These are phyloP conservation scores for Reticulitermes speratus DNA, from an alignment of 1,140 invertebrate genomes.

Conservation along the genomic window DNA sequence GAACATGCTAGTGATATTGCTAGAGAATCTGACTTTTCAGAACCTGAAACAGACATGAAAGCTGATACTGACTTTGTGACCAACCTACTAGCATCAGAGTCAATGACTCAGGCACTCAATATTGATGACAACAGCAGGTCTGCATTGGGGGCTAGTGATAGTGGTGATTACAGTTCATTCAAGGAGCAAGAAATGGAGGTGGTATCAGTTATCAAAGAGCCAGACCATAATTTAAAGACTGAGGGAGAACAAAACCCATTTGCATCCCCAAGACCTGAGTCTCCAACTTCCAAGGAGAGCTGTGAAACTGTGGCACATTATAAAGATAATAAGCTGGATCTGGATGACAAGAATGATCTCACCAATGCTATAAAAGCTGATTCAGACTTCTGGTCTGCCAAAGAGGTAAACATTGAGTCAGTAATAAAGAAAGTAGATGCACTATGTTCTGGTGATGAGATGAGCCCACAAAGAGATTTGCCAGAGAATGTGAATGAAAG, in stretches of 20 bases:
- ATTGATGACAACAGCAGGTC: constrained; percentile 1
- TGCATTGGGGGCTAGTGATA: not conserved
- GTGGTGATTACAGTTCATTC: not conserved
- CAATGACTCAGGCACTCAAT: constrained; percentile 26
- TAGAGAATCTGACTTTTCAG: constrained; percentile 30
- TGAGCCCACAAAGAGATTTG: constrained; percentile 35
- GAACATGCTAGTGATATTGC: constrained; percentile 18
- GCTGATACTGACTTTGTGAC: constrained; percentile 29
- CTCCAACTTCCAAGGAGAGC: constrained; percentile 5
- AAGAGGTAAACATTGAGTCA: constrained; percentile 74
- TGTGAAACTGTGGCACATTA: not conserved
- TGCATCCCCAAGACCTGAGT: constrained; percentile 23
- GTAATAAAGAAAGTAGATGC: constrained; percentile 76
- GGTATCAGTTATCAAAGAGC: constrained; percentile 31
- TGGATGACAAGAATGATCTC: constrained; percentile 8
- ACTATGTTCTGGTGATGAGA: constrained; percentile 50
- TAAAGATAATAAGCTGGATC: constrained; percentile 8
- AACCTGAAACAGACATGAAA: constrained; percentile 33
- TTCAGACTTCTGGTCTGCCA: constrained; percentile 59
- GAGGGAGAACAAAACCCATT: constrained; percentile 25
- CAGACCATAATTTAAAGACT: not conserved
- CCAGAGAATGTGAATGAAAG: not conserved
- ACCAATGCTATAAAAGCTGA: constrained; percentile 13
- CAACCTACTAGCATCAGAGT: constrained; percentile 28
- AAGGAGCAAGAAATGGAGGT: constrained; percentile 24